A percentile compares a stretch with the other conserved stretches of the same genome.
Conservation (phyloP, 2,113 vertebrate species). For the Scytalopus superciliaris region DNA sequence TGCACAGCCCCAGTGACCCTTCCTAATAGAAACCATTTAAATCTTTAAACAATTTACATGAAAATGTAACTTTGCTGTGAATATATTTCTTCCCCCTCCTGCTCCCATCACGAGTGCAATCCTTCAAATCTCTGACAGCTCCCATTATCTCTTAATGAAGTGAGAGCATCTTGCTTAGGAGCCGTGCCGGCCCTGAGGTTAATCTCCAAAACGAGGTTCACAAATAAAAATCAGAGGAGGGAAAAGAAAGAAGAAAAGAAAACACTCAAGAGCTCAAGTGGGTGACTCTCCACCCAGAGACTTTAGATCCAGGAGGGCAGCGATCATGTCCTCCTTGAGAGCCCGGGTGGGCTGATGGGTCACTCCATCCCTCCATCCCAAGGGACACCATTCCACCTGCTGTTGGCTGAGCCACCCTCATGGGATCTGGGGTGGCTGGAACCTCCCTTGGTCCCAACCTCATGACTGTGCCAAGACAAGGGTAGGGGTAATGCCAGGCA, state of each 20-base stretch:
- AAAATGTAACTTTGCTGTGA: slow-evolving; percentile 60
- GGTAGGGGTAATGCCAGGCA: neutral
- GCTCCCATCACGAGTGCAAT: slow-evolving; percentile 44
- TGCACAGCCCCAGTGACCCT: slow-evolving; percentile 41
- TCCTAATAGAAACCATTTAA: slow-evolving; percentile 70
- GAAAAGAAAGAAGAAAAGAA: neutral
- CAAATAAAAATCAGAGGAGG: slow-evolving; percentile 50
- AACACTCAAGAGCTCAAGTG: neutral
- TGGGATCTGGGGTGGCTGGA: neutral
- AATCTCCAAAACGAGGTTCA: neutral
- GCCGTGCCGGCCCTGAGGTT: neutral
- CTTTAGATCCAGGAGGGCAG: neutral
- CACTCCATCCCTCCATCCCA: neutral
- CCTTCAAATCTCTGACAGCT: slow-evolving; percentile 63
- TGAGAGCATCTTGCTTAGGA: slow-evolving; percentile 51
- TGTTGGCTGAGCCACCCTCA: neutral
- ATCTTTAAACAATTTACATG: slow-evolving; percentile 72
- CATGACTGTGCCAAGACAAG: neutral
- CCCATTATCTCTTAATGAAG: slow-evolving; percentile 70
- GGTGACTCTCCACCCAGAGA: neutral
- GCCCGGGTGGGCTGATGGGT: neutral
- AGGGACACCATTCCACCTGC: neutral
- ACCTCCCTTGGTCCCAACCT: neutral
- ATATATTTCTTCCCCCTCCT: slow-evolving; percentile 46
- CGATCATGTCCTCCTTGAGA: neutral